Base-by-base conservation (phyloP, 2,888 invertebrate genomes). In the Malthinus flaveolus region DNA sequence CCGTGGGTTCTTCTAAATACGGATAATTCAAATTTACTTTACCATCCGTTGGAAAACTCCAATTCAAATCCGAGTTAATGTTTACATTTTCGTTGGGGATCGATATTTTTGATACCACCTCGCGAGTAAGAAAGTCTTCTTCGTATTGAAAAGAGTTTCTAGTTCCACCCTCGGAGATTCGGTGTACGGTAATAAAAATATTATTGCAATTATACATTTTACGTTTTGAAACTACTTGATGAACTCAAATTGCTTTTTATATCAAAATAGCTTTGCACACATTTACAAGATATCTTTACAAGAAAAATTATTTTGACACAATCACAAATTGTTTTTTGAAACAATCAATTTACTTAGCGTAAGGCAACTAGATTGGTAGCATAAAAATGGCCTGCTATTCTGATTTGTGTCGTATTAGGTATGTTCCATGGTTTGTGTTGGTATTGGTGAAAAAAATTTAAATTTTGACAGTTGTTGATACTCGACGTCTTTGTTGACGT, bases 261-360 rank as follows among this genome's bases (percentile, higher is more conserved):
- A 74, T 75, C 75, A 73, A 70, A 73, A 68, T 66, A 73, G 72
- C 75, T 71, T 70, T 74, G 73, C 71, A 49, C 44, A 3, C 45
- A 54, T 3, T 9, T 47, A n/a, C 46, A 45, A 44, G 45, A 56
- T 51, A 32, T 52, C 52, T 60, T 56, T 34, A 34, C 48, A 44
- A 23, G 44, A 52, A 37, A 44, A 37, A 49, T 48, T 36, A 51
- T 11, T 55, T 51, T 9, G n/a, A 42, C 4, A 9, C 15, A 13
- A 9, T 9, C 15, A 6, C 36, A 36, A 11, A 15, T 4, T 15
- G 15, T 39, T 39, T 9, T 7, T 23, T 23, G 23, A 23, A 23
- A 23, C 2, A 3, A 5, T 3, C 23, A 23, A n/a, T n/a, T n/a
- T n/a, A n/a, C n/a, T n/a, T n/a, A n/a, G n/a, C 23, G 5, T 3